Conservation (phyloP, 2,113 vertebrate species). For the Sturnira hondurensis region DNA sequence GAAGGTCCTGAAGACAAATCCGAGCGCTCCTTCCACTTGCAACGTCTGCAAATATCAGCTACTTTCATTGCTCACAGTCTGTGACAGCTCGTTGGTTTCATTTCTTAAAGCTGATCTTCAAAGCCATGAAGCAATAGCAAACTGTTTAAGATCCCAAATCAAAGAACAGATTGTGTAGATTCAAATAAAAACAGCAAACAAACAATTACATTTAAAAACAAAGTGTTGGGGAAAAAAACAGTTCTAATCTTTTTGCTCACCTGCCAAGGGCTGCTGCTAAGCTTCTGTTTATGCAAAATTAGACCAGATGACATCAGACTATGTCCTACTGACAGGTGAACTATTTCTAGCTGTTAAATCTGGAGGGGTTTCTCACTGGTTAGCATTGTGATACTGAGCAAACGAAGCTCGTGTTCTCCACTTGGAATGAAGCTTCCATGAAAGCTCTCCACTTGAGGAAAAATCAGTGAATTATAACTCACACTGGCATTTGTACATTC, state of each 20-base stretch:
- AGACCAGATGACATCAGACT: neutral
- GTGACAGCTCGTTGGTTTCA: conserved; percentile 46
- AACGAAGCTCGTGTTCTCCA: neutral
- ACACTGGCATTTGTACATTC: neutral
- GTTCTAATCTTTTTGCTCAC: conserved; percentile 46
- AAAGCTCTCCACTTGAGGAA: neutral
- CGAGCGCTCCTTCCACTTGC: neutral
- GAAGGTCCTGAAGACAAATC: neutral
- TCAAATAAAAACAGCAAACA: conserved; percentile 50
- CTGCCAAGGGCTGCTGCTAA: conserved; percentile 40
- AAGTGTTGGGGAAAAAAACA: conserved; percentile 16
- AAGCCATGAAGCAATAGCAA: conserved; percentile 42
- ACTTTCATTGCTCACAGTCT: neutral
- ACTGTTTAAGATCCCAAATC: conserved; percentile 65
- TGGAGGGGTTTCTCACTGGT: neutral
- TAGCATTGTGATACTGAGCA: neutral
- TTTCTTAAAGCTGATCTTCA: conserved; percentile 61
- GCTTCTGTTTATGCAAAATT: conserved; percentile 36
- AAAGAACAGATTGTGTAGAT: conserved; percentile 64
- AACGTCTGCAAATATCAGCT: neutral
- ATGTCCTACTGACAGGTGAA: neutral
- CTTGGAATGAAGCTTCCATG: neutral
- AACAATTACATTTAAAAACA: conserved; percentile 68
- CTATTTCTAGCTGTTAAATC: neutral
- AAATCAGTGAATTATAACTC: neutral